phyloP scores from a whole-genome alignment of 2,888 invertebrate genomes.

The Ametastegia equiseti region DNA sequence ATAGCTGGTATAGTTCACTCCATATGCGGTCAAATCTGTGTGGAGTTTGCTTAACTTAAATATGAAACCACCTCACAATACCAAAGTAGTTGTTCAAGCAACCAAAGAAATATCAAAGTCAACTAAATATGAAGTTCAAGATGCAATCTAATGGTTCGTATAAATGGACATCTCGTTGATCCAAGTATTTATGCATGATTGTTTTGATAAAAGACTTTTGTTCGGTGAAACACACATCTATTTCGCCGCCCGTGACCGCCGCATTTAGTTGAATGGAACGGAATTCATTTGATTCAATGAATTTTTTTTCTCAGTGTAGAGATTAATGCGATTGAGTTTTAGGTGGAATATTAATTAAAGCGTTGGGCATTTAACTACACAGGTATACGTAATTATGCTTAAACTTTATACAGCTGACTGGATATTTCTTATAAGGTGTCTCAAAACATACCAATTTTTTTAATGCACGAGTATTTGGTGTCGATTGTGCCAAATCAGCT shows the following conservation, averaged over 20 bases:
- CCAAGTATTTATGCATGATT: not conserved
- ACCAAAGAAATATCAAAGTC: no score
- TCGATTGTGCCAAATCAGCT: not conserved
- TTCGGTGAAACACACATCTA: not conserved
- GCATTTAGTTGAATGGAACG: not conserved
- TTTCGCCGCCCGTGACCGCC: not conserved
- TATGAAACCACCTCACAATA: no score
- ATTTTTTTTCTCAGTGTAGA: no score
- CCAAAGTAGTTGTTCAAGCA: no score
- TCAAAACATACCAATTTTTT: conserved; percentile 4
- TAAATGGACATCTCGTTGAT: not conserved
- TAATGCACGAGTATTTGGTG: not conserved
- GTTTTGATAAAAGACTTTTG: not conserved
- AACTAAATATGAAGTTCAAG: no score
- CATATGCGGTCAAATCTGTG: no score
- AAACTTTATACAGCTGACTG: not conserved
- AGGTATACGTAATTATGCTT: not conserved
- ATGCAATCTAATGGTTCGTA: not conserved
- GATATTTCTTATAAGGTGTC: not conserved
- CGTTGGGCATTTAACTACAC: not conserved
- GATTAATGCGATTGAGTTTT: not conserved
- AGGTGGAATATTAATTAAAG: not conserved
- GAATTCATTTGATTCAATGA: no score
- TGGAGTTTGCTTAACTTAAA: no score
- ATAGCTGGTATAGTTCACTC: no score